Conservation (phyloP, 2,797 vertebrate genomes). For the Spinus pinus region DNA sequence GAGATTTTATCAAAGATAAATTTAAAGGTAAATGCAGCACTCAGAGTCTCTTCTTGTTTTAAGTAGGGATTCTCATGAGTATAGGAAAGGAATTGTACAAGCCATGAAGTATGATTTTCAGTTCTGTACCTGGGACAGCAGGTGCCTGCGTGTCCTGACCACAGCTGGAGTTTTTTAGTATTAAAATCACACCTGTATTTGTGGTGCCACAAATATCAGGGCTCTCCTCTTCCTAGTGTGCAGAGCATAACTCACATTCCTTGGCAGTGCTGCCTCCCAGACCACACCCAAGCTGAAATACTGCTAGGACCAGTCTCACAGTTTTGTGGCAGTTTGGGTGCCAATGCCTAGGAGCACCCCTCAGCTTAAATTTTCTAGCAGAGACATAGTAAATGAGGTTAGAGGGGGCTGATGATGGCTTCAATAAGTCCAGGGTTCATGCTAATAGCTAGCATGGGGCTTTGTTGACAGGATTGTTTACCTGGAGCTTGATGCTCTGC, state of each 20-base stretch:
- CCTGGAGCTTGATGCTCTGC: background rate
- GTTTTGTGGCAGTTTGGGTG: background rate
- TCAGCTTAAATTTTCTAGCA: background rate
- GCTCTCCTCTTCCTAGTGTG: background rate
- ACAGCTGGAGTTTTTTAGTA: background rate
- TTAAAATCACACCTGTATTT: background rate
- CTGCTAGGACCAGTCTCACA: background rate
- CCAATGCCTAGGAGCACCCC: background rate
- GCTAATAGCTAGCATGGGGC: background rate
- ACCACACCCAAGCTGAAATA: background rate
- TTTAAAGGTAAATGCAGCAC: background rate
- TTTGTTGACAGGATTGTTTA: background rate
- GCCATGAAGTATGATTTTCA: background rate
- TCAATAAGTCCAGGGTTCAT: background rate
- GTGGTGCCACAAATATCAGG: background rate
- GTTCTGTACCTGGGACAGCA: background rate
- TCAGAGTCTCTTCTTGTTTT: background rate
- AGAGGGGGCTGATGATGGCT: background rate
- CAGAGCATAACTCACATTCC: background rate
- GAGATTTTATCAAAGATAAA: background rate
- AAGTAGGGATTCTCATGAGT: background rate
- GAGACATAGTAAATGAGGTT: background rate
- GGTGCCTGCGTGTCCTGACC: rapidly evolving
- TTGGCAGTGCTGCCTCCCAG: background rate
- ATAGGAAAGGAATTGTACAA: background rate